Percentiles rank a stretch among this genome's conserved stretches.
Conservation (phyloP, 35 echinoderm and acorn worm genomes). For the Chiridota heheva region DNA sequence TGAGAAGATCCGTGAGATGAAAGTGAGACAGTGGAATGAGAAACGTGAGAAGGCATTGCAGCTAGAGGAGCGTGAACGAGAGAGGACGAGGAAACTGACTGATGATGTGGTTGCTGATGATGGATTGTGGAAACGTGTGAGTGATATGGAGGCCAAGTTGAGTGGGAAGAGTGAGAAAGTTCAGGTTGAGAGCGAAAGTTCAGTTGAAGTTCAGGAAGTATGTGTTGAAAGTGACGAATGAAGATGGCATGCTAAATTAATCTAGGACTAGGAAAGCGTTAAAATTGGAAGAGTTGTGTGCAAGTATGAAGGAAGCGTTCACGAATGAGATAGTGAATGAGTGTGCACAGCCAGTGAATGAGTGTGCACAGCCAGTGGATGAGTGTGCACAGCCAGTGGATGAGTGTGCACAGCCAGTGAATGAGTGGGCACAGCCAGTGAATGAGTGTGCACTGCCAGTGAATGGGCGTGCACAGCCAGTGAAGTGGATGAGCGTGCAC, state of each 20-base stretch:
- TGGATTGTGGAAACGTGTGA: conserved; percentile 19
- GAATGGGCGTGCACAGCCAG: no score
- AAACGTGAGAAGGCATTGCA: conserved; percentile 12
- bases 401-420: no score
- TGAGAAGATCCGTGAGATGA: background rate
- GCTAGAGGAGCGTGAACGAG: background rate
- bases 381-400: no score
- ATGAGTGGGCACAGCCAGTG: no score
- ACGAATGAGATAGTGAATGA: no score
- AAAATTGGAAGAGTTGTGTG: no score
- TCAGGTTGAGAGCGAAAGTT: background rate
- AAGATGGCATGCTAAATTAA: background rate
- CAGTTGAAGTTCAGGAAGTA: background rate
- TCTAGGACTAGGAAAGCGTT: no score
- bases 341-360: no score
- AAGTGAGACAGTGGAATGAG: conserved; percentile 7
- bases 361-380: no score
- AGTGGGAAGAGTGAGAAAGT: background rate
- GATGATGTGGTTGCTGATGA: conserved; percentile 7
- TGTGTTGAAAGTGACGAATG: background rate
- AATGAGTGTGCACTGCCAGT: no score
- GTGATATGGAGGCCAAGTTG: conserved; percentile 1
- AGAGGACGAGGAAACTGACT: background rate
- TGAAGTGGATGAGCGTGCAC: no score
- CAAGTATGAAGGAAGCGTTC: no score